A percentile compares a stretch with the other conserved stretches of the same genome.
phyloP scores from a whole-genome alignment of 1,140 invertebrate genomes.

The Hycleus phaleratus region DNA sequence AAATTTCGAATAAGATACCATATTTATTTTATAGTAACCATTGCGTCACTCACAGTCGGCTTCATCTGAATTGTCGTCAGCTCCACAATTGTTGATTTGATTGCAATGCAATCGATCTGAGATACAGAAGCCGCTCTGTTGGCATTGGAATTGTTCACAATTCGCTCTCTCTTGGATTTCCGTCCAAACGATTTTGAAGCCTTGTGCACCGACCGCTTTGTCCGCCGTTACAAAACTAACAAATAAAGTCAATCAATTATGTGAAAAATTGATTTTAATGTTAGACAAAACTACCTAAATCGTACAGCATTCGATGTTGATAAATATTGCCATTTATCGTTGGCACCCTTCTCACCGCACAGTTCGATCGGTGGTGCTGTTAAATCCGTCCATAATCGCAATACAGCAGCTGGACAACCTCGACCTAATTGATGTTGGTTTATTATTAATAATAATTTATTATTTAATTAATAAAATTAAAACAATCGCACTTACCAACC shows the following conservation, averaged over 20 bases:
- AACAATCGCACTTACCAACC: slow-evolving; percentile 51
- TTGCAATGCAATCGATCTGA: slow-evolving; percentile 69
- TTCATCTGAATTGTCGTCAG: slow-evolving; percentile 71
- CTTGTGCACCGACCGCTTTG: slow-evolving; percentile 72
- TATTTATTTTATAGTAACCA: slow-evolving; percentile 24
- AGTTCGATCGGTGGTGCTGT: slow-evolving; percentile 73
- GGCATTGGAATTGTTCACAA: slow-evolving; percentile 58
- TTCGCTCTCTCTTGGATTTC: slow-evolving; percentile 59
- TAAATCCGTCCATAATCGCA: slow-evolving; percentile 75
- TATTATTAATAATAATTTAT: background rate
- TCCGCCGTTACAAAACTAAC: slow-evolving; percentile 72
- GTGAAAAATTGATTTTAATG: background rate
- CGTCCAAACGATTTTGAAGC: slow-evolving; percentile 85
- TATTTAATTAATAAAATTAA: background rate
- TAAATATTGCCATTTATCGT: slow-evolving; percentile 71
- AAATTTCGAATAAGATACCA: slow-evolving; percentile 16
- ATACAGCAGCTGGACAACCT: slow-evolving; percentile 82
- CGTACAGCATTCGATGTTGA: slow-evolving; percentile 76
- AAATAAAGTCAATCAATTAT: slow-evolving; percentile 16
- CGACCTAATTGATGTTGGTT: slow-evolving; percentile 50
- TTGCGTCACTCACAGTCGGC: slow-evolving; percentile 64
- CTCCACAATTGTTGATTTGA: slow-evolving; percentile 70
- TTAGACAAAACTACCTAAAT: slow-evolving; percentile 52
- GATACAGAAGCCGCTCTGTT: slow-evolving; percentile 69
- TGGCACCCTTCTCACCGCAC: slow-evolving; percentile 71